Percentiles rank a stretch among this genome's conserved stretches.
These are phyloP conservation scores for Tenualosa ilisha DNA, from an alignment of 2,797 vertebrate species.

Conservation along the genomic window DNA sequence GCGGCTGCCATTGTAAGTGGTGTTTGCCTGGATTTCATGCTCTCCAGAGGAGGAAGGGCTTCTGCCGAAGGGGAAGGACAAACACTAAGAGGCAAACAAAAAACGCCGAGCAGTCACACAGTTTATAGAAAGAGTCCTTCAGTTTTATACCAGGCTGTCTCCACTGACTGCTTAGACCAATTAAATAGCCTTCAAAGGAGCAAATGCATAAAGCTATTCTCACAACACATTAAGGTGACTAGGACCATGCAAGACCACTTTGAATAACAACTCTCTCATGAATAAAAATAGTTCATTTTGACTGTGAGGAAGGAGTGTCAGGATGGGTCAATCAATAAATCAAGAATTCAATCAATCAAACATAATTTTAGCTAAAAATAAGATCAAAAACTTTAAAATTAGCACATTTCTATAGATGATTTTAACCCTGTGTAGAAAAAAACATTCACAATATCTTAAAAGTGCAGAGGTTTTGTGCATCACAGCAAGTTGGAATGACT, in stretches of 20 bases:
- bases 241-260: neutral
- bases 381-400: too few relatives aligned
- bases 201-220: neutral
- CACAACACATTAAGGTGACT: neutral
- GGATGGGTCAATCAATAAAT: neutral
- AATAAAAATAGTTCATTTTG: neutral
- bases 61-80: neutral
- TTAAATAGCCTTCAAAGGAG: neutral
- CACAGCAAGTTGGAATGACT: neutral
- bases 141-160: neutral
- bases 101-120: neutral
- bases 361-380: too few relatives aligned
- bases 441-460: too few relatives aligned
- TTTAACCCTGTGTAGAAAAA: too few relatives aligned
- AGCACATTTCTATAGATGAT: too few relatives aligned
- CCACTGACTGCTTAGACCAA: neutral
- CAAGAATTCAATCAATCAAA: neutral
- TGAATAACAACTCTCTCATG: neutral
- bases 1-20: neutral
- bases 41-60: neutral
- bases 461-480: neutral
- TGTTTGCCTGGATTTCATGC: conserved; percentile 1
- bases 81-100: neutral
- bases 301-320: neutral
- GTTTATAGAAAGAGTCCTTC: neutral